Conservation (phyloP, 2,113 vertebrate genomes). For the Apaloderma vittatum region DNA sequence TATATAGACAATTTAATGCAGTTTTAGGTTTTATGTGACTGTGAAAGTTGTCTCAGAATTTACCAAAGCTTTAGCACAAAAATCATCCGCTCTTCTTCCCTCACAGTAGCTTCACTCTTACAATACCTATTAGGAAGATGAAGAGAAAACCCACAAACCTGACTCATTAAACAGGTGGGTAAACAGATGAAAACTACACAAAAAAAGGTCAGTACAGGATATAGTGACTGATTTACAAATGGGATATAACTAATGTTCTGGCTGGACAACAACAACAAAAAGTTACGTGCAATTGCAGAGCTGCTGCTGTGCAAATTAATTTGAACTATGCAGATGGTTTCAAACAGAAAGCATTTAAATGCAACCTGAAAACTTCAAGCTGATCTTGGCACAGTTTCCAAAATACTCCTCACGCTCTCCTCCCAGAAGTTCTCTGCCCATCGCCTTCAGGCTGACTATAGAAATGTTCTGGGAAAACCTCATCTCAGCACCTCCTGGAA, state of each 20-base stretch:
- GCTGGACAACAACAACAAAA: background rate
- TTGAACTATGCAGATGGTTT: background rate
- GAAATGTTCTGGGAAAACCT: background rate
- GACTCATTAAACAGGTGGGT: background rate
- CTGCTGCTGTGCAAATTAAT: background rate
- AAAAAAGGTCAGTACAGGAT: background rate
- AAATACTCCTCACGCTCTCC: background rate
- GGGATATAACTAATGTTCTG: background rate
- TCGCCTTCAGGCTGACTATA: fast-evolving
- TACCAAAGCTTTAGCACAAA: background rate
- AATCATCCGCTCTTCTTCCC: background rate
- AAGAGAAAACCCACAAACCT: background rate
- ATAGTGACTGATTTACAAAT: background rate
- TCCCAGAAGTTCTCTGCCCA: background rate
- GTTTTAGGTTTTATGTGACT: background rate
- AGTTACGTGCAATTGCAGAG: background rate
- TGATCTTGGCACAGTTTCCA: background rate
- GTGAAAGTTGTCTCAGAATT: background rate
- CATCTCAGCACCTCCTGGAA: background rate
- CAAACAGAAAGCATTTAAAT: background rate
- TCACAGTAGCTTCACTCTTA: background rate
- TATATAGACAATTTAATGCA: background rate
- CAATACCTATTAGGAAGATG: background rate
- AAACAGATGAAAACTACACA: background rate
- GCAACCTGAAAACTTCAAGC: background rate